Evolutionary conservation across 2,888 invertebrate genomes (phyloP).

Genomic region (Bellardia bayeri): DNA sequence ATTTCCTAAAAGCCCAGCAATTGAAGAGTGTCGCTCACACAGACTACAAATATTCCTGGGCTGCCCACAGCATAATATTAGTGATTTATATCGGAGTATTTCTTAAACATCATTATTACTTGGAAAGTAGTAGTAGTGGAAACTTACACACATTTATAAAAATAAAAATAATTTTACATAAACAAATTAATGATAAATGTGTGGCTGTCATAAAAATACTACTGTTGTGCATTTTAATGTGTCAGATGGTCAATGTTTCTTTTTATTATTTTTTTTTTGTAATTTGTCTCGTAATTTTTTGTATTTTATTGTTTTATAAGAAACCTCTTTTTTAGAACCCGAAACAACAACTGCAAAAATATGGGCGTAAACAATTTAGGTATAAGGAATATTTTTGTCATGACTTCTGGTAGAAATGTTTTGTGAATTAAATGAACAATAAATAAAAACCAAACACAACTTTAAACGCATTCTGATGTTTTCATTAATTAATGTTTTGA

Average conservation of each 20-base stretch:
- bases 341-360: conserved; percentile 11
- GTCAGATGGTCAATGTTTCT: conserved; percentile 64
- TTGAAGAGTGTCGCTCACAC: too few species aligned
- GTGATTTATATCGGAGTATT: conserved; percentile 44
- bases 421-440: background rate
- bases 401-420: background rate
- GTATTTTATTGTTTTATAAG: conserved; percentile 4
- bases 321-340: conserved; percentile 1
- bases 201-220: conserved; percentile 66
- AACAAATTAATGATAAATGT: conserved; percentile 70
- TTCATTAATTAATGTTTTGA: conserved; percentile 55
- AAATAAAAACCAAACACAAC: conserved; percentile 16
- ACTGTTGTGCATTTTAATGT: conserved; percentile 70
- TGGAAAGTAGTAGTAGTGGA: conserved; percentile 11
- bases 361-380: conserved; percentile 60
- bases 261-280: background rate
- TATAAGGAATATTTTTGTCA: conserved; percentile 42
- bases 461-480: conserved; percentile 55
- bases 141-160: background rate
- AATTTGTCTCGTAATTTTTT: background rate
- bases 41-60: background rate
- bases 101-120: conserved; percentile 18
- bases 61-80: background rate
- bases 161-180: conserved; percentile 20
- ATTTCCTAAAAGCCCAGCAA: conserved; percentile 1